Percentiles rank a stretch among this genome's conserved stretches.
Conservation (phyloP, 1,140 invertebrate species). For the Coenobita brevimanus region DNA sequence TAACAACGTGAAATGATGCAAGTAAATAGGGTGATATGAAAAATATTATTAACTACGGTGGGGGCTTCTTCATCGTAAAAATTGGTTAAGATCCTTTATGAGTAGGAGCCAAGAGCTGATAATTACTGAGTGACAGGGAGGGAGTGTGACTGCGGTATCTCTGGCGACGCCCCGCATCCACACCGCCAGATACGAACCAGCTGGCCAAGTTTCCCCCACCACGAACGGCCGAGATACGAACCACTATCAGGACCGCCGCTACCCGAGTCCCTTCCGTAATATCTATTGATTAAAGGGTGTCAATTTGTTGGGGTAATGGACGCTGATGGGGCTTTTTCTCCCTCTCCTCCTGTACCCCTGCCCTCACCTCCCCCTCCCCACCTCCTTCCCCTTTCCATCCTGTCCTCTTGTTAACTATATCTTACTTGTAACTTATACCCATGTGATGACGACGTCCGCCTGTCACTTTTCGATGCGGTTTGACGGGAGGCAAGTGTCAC, state of each 20-base stretch:
- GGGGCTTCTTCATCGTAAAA: no score
- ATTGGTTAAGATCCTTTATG: no score
- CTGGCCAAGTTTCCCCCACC: constrained; percentile 14
- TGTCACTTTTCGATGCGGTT: no score
- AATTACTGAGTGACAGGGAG: constrained; percentile 47
- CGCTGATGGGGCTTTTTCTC: constrained; percentile 15
- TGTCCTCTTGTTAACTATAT: constrained; percentile 7
- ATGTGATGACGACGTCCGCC: background rate
- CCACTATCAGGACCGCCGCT: constrained; percentile 16
- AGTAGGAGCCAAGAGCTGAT: constrained; percentile 24
- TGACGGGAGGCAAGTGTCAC: no score
- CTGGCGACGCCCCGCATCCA: background rate
- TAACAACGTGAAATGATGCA: no score
- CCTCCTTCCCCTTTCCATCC: background rate
- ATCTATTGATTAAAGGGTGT: constrained; percentile 49
- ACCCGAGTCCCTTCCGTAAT: constrained; percentile 12
- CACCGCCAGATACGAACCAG: constrained; percentile 27
- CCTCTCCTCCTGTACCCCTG: background rate
- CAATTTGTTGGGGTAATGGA: constrained; percentile 49
- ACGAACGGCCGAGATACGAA: constrained; percentile 27
- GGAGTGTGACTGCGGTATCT: constrained; percentile 35
- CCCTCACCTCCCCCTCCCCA: no score
- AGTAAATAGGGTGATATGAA: no score
- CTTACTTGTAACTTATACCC: constrained; percentile 21
- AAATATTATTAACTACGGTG: background rate